Evolutionary conservation across 2,113 vertebrate species (phyloP), one percentile per base, ranked within the genome.

Genomic region (Motacilla alba): DNA sequence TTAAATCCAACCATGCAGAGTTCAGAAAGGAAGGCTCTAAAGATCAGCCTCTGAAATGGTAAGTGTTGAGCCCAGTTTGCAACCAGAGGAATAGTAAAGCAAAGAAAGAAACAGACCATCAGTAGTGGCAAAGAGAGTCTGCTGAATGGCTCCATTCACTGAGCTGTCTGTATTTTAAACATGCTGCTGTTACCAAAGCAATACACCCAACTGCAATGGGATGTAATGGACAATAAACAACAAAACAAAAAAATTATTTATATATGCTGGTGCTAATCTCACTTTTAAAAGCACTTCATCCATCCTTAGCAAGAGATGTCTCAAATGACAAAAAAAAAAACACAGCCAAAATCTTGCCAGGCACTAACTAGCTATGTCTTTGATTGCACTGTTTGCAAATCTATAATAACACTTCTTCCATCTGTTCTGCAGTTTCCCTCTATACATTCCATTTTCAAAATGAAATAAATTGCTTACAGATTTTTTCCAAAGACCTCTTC

Each of bases 361-460:
- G 67, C 92, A 83, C 76, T 91, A 78, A 79, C 73, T 49, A 69
- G 30, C 43, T 58, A 5, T 46, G 20, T 24, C 89, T 92, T 81
- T 89, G 75, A 92, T 74, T 77, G 80, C 76, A 81, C 44, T 90
- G 83, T 85, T 97, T 97, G 95, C 70, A 97, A 96, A 96, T 89
- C 86, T 50, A n/a, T 55, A 94, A 87, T 59, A 94, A 28, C 74
- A 76, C 90, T 91, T 87, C 87, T 97, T 95, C 93, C 84, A 96
- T 97, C 96, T 93, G 91, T 91, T 97, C 94, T 93, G 69, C 62
- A 87, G 89, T 95, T 96, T 93, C 75, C 63, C 64, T 67, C 83
- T 76, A 78, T 58, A 86, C 24, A 28, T 41, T 96, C 24, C 3
- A 56, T 92, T 94, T 96, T 58, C 28, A 96, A 97, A 95, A 91